Percentiles rank a stretch among this genome's conserved stretches.
These are phyloP conservation scores for Beris morrisii DNA, from an alignment of 2,888 invertebrate genomes.

Conservation along the genomic window DNA sequence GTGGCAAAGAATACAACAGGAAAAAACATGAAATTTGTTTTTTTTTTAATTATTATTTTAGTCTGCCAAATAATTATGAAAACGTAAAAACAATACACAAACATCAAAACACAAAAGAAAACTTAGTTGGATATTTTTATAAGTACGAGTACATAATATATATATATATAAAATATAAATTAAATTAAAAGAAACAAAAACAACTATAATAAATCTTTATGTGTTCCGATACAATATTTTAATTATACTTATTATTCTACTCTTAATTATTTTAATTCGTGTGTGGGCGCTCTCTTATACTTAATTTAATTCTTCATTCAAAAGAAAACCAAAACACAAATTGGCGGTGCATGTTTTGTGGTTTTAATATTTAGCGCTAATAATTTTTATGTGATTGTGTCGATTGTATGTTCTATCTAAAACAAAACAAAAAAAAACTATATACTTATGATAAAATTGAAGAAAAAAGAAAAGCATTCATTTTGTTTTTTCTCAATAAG, in stretches of 20 bases:
- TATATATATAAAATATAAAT: not conserved
- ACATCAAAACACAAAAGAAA: not conserved
- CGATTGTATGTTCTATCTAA: not conserved
- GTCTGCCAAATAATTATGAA: conserved; percentile 20
- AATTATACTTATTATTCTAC: not conserved
- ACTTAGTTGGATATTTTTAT: not conserved
- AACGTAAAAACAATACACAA: too few species aligned
- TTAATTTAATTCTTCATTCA: not conserved
- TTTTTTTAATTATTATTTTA: not conserved
- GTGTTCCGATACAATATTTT: too few species aligned
- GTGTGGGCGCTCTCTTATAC: conserved; percentile 10
- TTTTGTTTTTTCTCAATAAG: not conserved
- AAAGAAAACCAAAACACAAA: not conserved
- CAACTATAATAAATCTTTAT: not conserved
- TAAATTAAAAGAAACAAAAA: not conserved
- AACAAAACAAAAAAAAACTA: not conserved
- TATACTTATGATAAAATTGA: not conserved
- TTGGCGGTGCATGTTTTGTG: not conserved
- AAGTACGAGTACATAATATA: not conserved
- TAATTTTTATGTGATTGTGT: not conserved
- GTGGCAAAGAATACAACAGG: not conserved
- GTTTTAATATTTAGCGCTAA: too few species aligned
- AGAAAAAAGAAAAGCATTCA: not conserved
- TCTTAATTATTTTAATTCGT: not conserved
- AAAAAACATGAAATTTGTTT: not conserved